Conservation (phyloP, 2,888 invertebrate species). For the Papilio gigon region DNA sequence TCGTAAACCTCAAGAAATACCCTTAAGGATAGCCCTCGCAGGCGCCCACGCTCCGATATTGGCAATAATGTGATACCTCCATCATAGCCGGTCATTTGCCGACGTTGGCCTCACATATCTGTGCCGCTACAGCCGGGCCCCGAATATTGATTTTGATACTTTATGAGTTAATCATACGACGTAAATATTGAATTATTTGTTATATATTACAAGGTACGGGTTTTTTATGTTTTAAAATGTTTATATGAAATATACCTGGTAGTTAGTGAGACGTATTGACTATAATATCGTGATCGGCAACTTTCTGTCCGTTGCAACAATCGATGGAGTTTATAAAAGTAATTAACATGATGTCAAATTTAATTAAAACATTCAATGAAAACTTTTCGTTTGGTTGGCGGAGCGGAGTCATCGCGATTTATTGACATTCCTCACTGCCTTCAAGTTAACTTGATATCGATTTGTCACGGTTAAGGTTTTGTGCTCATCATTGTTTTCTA, state of each 20-base stretch:
- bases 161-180: constrained; percentile 11
- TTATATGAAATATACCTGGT: not conserved
- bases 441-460: constrained; percentile 70
- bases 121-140: not conserved
- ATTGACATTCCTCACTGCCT: constrained; percentile 59
- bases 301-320: constrained; percentile 54
- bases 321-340: constrained; percentile 67
- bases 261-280: not conserved
- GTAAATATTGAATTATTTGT: constrained; percentile 17
- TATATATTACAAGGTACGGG: constrained; percentile 15
- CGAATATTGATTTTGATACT: constrained; percentile 32
- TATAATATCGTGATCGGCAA: constrained; percentile 41
- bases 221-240: constrained; percentile 4
- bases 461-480: constrained; percentile 54
- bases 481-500: constrained; percentile 57
- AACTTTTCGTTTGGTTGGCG: constrained; percentile 50
- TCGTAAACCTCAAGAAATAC: constrained; percentile 64
- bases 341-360: constrained; percentile 65
- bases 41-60: constrained; percentile 39
- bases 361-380: constrained; percentile 71
- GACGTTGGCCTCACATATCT: constrained; percentile 17
- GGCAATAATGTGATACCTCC: constrained; percentile 31
- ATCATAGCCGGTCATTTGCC: constrained; percentile 22
- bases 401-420: constrained; percentile 62
- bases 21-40: constrained; percentile 58